Evolutionary conservation across 2,888 invertebrate species (phyloP), one percentile per base, ranked within the genome.

Genomic region (Stenoptilia bipunctidactyla): DNA sequence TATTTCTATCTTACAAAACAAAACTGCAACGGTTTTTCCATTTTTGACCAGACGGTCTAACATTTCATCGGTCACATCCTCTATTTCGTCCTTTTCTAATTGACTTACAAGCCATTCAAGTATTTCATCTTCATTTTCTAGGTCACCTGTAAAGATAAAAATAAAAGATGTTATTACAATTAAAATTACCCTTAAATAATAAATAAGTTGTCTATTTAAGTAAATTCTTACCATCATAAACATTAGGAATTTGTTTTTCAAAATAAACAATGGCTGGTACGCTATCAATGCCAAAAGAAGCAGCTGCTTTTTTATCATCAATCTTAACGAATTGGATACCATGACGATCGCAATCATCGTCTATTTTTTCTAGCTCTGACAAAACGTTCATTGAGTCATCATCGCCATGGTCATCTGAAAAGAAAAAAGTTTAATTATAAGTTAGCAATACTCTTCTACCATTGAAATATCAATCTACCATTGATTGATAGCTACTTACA

Each of bases 41-140:
- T 94, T 94, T 59, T 93, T 92, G 49, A 96, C 90, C 48, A 96
- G 86, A 64, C 91, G 92, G 66, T 95, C 94, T 53, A 96, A 85
- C 94, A 96, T 96, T 79, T 96, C 95, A 71, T 96, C 95, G 37
- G 95, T 96, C 35, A 96, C 93, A 74, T 96, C 96, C 84, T 96
- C 96, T 54, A 96, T 96, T 84, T 96, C 96, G 69, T 96, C 96
- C 56, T 92, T 93, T 66, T 95, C 94, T 51, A 94, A 84, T 71
- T 96, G 96, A 47, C 90, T 89, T 44, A 94, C 87, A 27, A 96
- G 82, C 96, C 96, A 96, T 61, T 92, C 92, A 40, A 96, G 79
- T 52, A 95, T 92, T 66, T 93, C 92, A 58, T 94, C 93, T 75
- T 95, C 95, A 66, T 94, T 92, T 69, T 92, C 92, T 52, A 95